Conservation (phyloP, 2,888 invertebrate species). For the Agonopterix arenella region DNA sequence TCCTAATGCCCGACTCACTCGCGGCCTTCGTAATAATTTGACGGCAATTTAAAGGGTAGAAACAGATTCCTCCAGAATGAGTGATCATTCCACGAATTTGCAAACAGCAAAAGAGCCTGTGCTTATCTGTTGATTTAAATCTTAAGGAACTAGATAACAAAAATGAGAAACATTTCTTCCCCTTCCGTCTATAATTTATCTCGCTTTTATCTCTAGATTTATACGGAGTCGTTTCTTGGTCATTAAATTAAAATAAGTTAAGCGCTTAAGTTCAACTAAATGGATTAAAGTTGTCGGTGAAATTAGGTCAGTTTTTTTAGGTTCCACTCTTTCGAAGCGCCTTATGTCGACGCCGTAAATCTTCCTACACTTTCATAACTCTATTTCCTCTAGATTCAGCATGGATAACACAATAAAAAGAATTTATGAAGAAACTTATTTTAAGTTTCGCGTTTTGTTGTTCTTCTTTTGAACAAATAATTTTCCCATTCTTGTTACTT, state of each 20-base stretch:
- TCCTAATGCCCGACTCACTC: constrained; percentile 40
- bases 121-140: constrained; percentile 8
- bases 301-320: constrained; percentile 12
- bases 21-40: constrained; percentile 33
- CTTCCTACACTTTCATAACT: constrained; percentile 45
- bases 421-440: constrained; percentile 22
- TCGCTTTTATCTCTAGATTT: constrained; percentile 16
- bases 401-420: constrained; percentile 33
- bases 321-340: constrained; percentile 17
- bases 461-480: neutral
- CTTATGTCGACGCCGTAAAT: constrained; percentile 47
- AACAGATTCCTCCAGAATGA: constrained; percentile 12
- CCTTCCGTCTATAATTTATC: constrained; percentile 7
- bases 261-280: constrained; percentile 11
- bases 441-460: neutral
- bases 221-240: constrained; percentile 18
- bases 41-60: constrained; percentile 30
- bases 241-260: constrained; percentile 20
- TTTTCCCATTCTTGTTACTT: neutral
- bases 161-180: constrained; percentile 10
- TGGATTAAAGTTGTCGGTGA: constrained; percentile 18
- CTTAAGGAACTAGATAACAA: constrained; percentile 9
- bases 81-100: neutral
- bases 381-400: constrained; percentile 37
- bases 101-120: constrained; percentile 3